Percentiles rank a stretch among this genome's conserved stretches.
These are phyloP conservation scores for Latheticus oryzae DNA, from an alignment of 2,888 invertebrate genomes.

Conservation along the genomic window DNA sequence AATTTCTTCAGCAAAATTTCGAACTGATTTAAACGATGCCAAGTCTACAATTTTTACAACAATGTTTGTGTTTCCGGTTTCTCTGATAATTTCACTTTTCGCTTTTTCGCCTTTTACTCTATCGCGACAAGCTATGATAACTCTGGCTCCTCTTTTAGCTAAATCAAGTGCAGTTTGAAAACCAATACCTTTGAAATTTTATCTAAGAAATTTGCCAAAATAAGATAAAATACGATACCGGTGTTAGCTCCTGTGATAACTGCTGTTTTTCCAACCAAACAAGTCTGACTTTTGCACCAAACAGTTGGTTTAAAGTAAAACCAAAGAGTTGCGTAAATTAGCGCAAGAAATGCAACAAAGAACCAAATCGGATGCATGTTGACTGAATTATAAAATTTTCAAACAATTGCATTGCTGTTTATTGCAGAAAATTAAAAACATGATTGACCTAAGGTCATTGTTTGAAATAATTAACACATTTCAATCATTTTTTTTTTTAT, in stretches of 20 bases:
- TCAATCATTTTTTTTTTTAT: no score
- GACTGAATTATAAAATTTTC: no score
- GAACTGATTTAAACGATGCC: slow-evolving; percentile 68
- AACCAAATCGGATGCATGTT: no score
- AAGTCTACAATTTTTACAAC: slow-evolving; percentile 67
- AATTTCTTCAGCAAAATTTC: slow-evolving; percentile 72
- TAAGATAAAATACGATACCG: slow-evolving; percentile 24
- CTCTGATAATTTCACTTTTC: slow-evolving; percentile 54
- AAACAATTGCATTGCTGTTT: no score
- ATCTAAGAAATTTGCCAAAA: neutral
- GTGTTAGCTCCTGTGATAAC: slow-evolving; percentile 36
- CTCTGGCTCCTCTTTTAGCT: slow-evolving; percentile 67
- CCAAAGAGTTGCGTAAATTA: no score
- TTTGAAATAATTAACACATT: no score
- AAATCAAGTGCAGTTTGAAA: slow-evolving; percentile 53
- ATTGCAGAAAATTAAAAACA: no score
- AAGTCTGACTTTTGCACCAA: slow-evolving; percentile 20
- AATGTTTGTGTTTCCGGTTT: slow-evolving; percentile 60
- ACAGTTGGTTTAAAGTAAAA: no score
- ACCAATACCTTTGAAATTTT: slow-evolving; percentile 1
- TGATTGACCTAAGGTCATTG: no score
- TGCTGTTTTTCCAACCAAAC: slow-evolving; percentile 18
- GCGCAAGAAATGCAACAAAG: no score
- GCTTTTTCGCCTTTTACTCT: slow-evolving; percentile 49
- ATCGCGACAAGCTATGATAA: slow-evolving; percentile 69